These are phyloP conservation scores for Barnardius zonarius DNA, from an alignment of 2,113 vertebrate species.

Conservation along the genomic window DNA sequence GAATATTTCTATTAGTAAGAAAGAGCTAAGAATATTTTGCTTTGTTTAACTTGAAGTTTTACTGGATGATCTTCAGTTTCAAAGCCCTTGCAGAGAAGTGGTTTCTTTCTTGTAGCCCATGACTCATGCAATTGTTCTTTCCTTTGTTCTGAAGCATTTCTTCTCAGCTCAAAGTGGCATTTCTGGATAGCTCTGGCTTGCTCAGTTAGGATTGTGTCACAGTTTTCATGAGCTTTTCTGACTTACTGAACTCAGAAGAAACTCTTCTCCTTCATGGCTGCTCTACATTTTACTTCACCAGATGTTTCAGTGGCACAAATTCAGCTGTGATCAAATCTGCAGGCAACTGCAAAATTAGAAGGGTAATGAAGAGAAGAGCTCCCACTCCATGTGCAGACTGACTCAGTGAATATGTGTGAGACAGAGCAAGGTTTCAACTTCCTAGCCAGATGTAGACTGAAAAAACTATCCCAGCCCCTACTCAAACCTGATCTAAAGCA, in stretches of 20 bases:
- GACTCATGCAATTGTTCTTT: slow-evolving; percentile 48
- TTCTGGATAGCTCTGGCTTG: slow-evolving; percentile 26
- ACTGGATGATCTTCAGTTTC: neutral
- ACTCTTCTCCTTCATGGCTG: neutral
- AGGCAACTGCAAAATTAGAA: neutral
- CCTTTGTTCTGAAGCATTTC: slow-evolving; percentile 12
- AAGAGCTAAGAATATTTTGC: neutral
- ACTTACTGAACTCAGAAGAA: neutral
- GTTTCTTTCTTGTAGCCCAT: neutral
- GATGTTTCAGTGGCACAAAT: neutral
- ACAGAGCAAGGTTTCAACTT: neutral
- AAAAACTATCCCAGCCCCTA: neutral
- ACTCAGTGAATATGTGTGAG: neutral
- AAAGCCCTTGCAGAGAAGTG: neutral
- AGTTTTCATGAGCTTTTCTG: slow-evolving; percentile 12
- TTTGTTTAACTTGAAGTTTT: slow-evolving; percentile 1
- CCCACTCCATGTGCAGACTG: neutral
- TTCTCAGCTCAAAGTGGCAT: neutral
- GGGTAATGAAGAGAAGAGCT: neutral
- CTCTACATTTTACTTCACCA: slow-evolving; percentile 5
- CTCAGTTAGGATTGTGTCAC: neutral
- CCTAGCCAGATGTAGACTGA: neutral
- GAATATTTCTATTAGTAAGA: neutral
- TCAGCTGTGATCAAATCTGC: slow-evolving; percentile 11
- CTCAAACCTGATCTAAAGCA: neutral